phyloP scores from a whole-genome alignment of 2,113 vertebrate species.

The Lathamus discolor region DNA sequence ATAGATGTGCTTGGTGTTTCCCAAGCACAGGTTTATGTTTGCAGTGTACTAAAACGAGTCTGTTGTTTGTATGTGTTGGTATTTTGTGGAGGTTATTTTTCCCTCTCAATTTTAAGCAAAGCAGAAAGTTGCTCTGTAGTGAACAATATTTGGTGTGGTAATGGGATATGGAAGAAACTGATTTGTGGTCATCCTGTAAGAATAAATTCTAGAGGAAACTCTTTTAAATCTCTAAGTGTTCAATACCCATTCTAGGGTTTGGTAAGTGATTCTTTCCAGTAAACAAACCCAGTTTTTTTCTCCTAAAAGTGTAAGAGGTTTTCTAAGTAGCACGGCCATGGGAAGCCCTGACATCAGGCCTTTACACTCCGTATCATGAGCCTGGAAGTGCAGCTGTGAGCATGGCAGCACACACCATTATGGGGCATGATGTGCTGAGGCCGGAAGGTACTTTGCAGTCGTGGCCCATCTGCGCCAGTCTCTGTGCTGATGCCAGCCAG shows the following conservation, averaged over 20 bases:
- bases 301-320: background rate
- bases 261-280: background rate
- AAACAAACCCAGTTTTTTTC: background rate
- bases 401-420: background rate
- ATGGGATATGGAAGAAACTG: background rate
- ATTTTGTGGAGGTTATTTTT: background rate
- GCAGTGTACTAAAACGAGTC: background rate
- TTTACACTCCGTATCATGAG: background rate
- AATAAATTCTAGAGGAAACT: background rate
- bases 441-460: rapidly evolving
- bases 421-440: background rate
- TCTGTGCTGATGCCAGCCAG: background rate
- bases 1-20: background rate
- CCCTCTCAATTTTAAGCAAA: background rate
- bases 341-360: background rate
- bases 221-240: background rate
- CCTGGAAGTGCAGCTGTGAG: background rate
- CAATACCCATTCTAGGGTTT: background rate
- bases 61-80: background rate
- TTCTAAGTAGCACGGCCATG: background rate
- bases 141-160: background rate
- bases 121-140: background rate
- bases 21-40: background rate
- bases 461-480: rapidly evolving
- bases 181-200: background rate